A percentile compares a stretch with the other conserved stretches of the same genome.
Conservation (phyloP, 2,888 invertebrate species). For the Cataglyphis rosenhaueri region DNA sequence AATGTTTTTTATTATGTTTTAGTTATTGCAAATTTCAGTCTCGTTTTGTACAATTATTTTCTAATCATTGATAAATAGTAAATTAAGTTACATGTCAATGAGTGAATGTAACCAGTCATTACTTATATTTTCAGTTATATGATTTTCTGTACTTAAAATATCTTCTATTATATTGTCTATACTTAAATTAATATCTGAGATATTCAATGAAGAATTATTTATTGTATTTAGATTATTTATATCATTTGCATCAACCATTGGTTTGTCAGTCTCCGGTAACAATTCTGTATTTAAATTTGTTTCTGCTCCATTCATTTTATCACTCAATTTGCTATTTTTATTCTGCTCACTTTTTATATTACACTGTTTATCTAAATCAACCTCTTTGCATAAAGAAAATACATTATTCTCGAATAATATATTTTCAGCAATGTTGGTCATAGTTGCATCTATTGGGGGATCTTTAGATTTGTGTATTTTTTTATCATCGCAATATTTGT, state of each 20-base stretch:
- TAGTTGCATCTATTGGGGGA: neutral
- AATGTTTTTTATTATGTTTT: neutral
- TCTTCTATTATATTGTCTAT: neutral
- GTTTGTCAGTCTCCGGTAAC: neutral
- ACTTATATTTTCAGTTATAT: neutral
- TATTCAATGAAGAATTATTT: neutral
- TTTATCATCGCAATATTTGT: neutral
- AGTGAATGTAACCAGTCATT: constrained; percentile 14
- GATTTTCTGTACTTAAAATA: neutral
- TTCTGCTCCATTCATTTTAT: neutral
- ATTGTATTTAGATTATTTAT: neutral
- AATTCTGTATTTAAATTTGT: neutral
- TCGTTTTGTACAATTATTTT: neutral
- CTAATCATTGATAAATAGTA: neutral
- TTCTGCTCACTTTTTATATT: neutral
- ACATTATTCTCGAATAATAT: neutral
- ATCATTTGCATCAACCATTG: neutral
- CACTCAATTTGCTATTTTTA: neutral
- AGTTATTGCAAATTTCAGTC: neutral
- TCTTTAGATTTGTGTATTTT: neutral
- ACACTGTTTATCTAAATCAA: neutral
- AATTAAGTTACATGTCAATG: neutral
- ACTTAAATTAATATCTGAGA: neutral
- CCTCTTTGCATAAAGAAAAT: neutral
- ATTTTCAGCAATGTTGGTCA: neutral